phyloP scores from a whole-genome alignment of 2,113 vertebrate species.

The Thamnaconus septentrionalis region DNA sequence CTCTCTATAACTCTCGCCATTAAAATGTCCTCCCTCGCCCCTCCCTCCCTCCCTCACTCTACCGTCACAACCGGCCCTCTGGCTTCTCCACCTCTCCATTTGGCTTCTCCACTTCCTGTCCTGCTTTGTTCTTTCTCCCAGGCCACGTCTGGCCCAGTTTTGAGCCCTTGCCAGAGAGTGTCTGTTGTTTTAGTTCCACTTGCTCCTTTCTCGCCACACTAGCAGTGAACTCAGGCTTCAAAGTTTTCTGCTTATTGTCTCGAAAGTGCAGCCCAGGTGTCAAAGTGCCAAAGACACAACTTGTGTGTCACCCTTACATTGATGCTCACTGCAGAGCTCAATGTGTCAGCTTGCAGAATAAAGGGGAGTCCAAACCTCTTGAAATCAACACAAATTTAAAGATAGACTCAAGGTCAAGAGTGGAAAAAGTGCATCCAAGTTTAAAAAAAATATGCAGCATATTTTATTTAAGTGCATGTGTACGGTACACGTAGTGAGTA shows the following conservation, averaged over 20 bases:
- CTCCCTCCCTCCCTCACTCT: constrained; percentile 41
- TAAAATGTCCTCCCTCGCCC: constrained; percentile 14
- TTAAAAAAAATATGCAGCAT: neutral
- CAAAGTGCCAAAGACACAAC: no score
- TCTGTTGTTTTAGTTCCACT: neutral
- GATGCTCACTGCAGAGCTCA: constrained; percentile 38
- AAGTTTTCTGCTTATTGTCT: no score
- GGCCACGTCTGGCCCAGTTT: constrained; percentile 54
- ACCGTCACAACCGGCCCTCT: constrained; percentile 26
- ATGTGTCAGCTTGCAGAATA: constrained; percentile 10
- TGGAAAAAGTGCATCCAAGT: constrained; percentile 20
- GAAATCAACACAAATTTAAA: constrained; percentile 44
- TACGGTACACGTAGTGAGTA: no score
- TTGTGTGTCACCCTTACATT: no score
- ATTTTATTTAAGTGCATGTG: no score
- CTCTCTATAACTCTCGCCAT: constrained; percentile 7
- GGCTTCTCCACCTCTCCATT: constrained; percentile 36
- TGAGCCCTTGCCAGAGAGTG: constrained; percentile 5
- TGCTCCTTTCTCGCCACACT: neutral
- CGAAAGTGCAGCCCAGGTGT: no score
- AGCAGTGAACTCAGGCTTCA: neutral
- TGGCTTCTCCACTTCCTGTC: constrained; percentile 52
- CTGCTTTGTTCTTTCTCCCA: constrained; percentile 45
- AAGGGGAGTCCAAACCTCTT: constrained; percentile 26
- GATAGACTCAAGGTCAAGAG: constrained; percentile 5